These are phyloP conservation scores for Apodemia zela DNA, from an alignment of 2,888 invertebrate genomes.

Conservation along the genomic window DNA sequence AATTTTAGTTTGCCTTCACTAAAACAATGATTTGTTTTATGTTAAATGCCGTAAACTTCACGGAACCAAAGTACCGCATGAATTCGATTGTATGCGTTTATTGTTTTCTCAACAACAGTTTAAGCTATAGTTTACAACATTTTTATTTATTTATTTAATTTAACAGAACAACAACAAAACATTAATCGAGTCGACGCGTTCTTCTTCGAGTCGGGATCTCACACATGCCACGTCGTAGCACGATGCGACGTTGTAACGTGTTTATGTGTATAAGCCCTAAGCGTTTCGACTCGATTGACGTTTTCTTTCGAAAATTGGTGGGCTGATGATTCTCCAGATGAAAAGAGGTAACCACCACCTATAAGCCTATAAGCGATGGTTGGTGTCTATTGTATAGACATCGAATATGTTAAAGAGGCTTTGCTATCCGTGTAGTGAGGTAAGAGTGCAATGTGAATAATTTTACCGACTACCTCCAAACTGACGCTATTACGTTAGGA, in stretches of 20 bases:
- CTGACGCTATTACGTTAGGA: background rate
- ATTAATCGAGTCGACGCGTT: too few relatives aligned
- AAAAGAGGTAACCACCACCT: background rate
- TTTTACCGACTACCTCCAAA: background rate
- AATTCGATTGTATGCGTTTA: background rate
- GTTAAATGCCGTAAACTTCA: constrained; percentile 2
- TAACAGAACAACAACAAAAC: too few relatives aligned
- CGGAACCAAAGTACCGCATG: background rate
- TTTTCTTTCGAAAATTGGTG: too few relatives aligned
- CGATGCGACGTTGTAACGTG: too few relatives aligned
- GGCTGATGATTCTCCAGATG: too few relatives aligned
- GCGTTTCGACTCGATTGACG: too few relatives aligned
- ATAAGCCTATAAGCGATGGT: too few relatives aligned
- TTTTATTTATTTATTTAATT: too few relatives aligned
- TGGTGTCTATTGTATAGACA: too few relatives aligned
- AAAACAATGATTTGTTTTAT: constrained; percentile 11
- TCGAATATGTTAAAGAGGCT: background rate
- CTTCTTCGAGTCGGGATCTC: too few relatives aligned
- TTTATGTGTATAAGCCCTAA: too few relatives aligned
- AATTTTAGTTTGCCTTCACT: constrained; percentile 8
- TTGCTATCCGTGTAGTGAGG: background rate
- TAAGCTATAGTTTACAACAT: background rate
- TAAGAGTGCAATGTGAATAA: background rate
- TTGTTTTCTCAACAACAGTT: background rate
- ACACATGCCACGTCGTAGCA: too few relatives aligned